Percentiles rank a stretch among this genome's conserved stretches.
phyloP scores from a whole-genome alignment of 2,797 vertebrate genomes.

The Hafferia zeledoni region DNA sequence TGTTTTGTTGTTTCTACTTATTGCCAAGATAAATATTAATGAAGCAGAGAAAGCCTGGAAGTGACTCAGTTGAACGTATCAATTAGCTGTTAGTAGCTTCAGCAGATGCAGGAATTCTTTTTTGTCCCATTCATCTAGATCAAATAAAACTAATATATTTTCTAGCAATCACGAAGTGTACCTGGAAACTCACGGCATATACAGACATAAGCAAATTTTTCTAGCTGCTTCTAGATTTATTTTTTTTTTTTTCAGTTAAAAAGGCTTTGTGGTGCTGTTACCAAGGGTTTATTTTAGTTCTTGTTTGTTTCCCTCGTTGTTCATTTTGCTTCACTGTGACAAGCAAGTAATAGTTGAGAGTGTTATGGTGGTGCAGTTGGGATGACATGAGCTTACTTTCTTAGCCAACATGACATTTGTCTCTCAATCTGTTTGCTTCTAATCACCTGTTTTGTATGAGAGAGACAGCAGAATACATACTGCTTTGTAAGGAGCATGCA shows the following conservation, averaged over 20 bases:
- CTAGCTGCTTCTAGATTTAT: not conserved
- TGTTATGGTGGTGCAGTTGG: not conserved
- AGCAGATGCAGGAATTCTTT: not conserved
- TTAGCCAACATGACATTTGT: not conserved
- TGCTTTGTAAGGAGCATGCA: not conserved
- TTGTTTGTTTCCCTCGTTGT: not conserved
- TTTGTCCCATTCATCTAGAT: not conserved
- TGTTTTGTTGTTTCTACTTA: not conserved
- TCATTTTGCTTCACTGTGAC: not conserved
- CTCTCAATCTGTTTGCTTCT: not conserved
- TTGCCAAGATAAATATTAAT: not conserved
- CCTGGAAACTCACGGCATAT: not conserved
- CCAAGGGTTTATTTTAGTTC: not conserved
- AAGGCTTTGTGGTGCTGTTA: not conserved
- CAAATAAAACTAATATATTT: not conserved
- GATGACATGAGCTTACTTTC: not conserved
- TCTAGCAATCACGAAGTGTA: not conserved
- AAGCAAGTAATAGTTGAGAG: not conserved
- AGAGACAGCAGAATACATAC: not conserved
- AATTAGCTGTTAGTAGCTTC: not conserved
- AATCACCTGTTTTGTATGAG: not conserved
- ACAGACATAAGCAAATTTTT: not conserved
- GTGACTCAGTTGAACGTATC: not conserved
- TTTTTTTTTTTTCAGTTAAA: not conserved
- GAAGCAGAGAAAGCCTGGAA: not conserved